These are phyloP conservation scores for Eupsittula cactorum DNA, from an alignment of 2,113 vertebrate species.

Conservation along the genomic window DNA sequence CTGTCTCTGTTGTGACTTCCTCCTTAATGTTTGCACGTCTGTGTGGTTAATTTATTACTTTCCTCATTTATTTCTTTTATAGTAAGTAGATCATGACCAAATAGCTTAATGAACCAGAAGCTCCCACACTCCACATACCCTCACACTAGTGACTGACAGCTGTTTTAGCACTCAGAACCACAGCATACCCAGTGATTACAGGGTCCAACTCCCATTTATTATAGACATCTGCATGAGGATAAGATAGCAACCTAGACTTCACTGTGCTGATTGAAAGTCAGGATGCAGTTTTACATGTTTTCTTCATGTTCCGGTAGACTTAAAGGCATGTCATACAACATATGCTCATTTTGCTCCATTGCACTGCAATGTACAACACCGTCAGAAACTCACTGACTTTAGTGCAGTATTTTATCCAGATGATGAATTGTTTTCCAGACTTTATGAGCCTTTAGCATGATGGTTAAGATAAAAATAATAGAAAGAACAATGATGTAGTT, in stretches of 20 bases:
- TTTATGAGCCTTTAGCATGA: not conserved
- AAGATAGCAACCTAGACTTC: not conserved
- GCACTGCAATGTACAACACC: not conserved
- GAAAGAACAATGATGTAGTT: not conserved
- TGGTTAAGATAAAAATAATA: not conserved
- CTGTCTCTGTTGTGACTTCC: not conserved
- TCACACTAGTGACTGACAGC: not conserved
- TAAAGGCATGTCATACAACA: not conserved
- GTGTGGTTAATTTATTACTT: not conserved
- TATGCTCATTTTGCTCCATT: not conserved
- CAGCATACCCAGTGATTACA: not conserved
- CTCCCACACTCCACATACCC: not conserved
- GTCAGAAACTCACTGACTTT: not conserved
- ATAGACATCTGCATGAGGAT: not conserved
- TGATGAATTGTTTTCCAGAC: not conserved
- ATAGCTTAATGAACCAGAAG: not conserved
- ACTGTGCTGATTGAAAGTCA: not conserved
- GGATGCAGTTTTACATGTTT: not conserved
- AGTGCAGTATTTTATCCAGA: not conserved
- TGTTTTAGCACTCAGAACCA: not conserved
- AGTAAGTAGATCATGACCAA: not conserved
- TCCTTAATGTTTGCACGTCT: not conserved
- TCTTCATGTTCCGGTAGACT: not conserved
- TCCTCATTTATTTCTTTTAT: slow-evolving; percentile 1
- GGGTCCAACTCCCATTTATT: not conserved